Base-by-base conservation (phyloP, 2,113 vertebrate genomes). In the Otolemur garnettii region DNA sequence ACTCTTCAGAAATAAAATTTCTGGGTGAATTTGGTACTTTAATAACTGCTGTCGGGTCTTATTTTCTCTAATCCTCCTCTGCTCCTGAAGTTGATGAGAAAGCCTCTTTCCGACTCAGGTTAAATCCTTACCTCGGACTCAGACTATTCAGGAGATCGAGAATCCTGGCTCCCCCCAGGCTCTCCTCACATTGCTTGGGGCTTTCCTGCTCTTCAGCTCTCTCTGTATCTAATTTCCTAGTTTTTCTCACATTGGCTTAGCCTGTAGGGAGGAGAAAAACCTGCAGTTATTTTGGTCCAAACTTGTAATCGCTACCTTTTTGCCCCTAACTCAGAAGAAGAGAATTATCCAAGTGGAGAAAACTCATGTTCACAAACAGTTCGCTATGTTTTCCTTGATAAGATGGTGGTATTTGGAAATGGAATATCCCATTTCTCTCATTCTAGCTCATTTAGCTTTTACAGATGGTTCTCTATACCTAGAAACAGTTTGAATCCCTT, bases 141-240 rank as follows among this genome's bases (percentile, higher is more conserved):
- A 0, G 35, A 5, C 13, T 30, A 14, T 53, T 57, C 21, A 15
- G 75, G 26, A 3, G 15, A 26, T 24, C 19, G n/a, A 19, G 11
- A 35, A 12, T 17, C 57, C 35, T 28, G 1, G 53, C 45, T 64
- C 4, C 26, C 3, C 12, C 19, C 30, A 33, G 64, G 50, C 50
- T 38, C 9, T 71, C 15, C 50, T 87, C 24, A 38, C 0, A 6
- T 55, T 7, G 24, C n/a, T 2, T 5, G 11, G n/a, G 50, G 50
- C 38, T 14, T 24, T 17, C 26, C 24, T 9, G 35, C 14, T 33
- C 2, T 28, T 4, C 30, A 2, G 22, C 15, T 11, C 30, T 69
- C 57, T 17, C 72, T 8, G 0, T 3, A 12, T 7, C 57, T 18
- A 3, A 1, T 10, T 8, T 8, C 28, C 66, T 28, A 1, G 30